Base-by-base conservation (phyloP, 2,113 vertebrate genomes). In the Lepidothrix coronata region DNA sequence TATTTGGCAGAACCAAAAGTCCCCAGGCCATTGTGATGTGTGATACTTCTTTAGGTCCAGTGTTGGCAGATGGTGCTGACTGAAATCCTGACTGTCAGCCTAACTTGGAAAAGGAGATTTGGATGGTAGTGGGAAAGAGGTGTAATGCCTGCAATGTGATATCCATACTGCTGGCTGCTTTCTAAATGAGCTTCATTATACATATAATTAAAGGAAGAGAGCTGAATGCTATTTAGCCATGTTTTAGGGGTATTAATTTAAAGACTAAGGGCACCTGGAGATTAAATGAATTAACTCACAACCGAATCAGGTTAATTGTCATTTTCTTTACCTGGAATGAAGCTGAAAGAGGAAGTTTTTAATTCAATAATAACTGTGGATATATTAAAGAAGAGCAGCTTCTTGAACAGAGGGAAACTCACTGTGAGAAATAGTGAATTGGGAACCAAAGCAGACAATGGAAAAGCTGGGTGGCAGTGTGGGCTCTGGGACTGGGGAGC, bases 241-340 rank as follows among this genome's bases (percentile, higher is more conserved):
- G 88, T 5, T 88, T 91, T 94, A 90, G 35, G 82, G 75, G 65
- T 80, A 84, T 88, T 95, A 94, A 96, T 94, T 95, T 96, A 65
- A 61, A 90, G 75, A 90, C 75, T 31, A 58, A 89, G 54, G 80
- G 76, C 28, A 89, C 85, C 83, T 94, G 76, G 90, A 96, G 93
- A 93, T 85, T 94, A 92, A 84, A 89, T 85, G 58, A 91, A 95
- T 93, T 95, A 96, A 68, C 85, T 81, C 70, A 65, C 72, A 72
- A n/a, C 52, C 0, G 0, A 96, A 95, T 88, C 88, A 93, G 85
- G 88, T 96, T 90, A 96, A 95, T 92, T 96, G 90, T 94, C 8
- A 78, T 89, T 94, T 97, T 80, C 88, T 93, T 90, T 44, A 93
- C 85, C 51, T 75, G 43, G 48, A 93, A 55, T 84, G 48, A 87